phyloP scores from a whole-genome alignment of 1,140 invertebrate genomes.

The Temnothorax curvispinosus region DNA sequence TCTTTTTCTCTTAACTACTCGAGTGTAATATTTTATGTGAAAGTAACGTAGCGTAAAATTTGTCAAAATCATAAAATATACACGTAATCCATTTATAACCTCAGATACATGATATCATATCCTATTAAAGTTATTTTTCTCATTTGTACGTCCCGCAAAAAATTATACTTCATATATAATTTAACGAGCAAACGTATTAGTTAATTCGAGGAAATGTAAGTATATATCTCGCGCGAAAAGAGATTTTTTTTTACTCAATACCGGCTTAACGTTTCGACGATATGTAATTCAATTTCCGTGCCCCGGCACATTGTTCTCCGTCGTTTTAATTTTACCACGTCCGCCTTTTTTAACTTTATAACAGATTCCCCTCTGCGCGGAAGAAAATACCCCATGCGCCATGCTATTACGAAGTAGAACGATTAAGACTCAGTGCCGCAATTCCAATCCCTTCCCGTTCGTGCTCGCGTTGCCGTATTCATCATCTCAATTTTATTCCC shows the following conservation, averaged over 20 bases:
- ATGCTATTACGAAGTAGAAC: conserved; percentile 25
- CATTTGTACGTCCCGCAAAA: conserved; percentile 1
- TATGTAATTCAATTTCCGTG: conserved; percentile 22
- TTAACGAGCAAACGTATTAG: neutral
- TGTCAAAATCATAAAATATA: neutral
- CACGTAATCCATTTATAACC: neutral
- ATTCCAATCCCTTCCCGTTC: conserved; percentile 45
- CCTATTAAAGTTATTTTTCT: neutral
- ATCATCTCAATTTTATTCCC: conserved; percentile 53
- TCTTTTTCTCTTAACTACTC: neutral
- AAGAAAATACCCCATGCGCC: conserved; percentile 1
- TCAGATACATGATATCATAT: neutral
- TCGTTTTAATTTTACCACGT: conserved; percentile 29
- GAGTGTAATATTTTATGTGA: conserved; percentile 6
- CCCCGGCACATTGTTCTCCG: neutral
- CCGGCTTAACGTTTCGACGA: neutral
- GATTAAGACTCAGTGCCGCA: conserved; percentile 49
- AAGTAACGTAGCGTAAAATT: neutral
- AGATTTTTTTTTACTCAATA: conserved; percentile 3
- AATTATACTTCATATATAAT: neutral
- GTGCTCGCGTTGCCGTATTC: conserved; percentile 25
- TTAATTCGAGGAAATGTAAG: conserved; percentile 5
- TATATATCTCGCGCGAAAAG: neutral
- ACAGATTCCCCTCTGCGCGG: conserved; percentile 17
- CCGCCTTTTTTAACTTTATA: conserved; percentile 25